A percentile compares a stretch with the other conserved stretches of the same genome.
These are phyloP conservation scores for Pogonocherus hispidulus DNA, from an alignment of 2,888 invertebrate species.

Conservation along the genomic window DNA sequence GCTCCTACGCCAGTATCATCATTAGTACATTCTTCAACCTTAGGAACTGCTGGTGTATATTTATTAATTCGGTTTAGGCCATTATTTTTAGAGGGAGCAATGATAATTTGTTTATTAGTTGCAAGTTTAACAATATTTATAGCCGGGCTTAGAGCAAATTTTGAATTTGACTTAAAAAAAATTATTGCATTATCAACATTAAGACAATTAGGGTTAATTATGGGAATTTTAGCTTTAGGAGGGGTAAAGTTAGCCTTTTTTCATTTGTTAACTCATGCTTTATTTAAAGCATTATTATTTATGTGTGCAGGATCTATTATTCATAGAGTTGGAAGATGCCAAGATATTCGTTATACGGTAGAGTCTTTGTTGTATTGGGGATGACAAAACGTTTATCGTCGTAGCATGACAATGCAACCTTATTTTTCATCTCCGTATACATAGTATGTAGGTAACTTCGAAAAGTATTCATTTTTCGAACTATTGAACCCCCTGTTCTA, in stretches of 20 bases:
- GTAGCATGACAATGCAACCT: too few relatives aligned
- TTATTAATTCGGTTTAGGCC: slow-evolving; percentile 62
- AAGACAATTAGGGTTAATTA: slow-evolving; percentile 82
- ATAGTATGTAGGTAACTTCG: too few relatives aligned
- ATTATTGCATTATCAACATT: slow-evolving; percentile 82
- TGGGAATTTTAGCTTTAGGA: slow-evolving; percentile 69
- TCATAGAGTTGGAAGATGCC: slow-evolving; percentile 75
- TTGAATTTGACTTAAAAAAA: slow-evolving; percentile 81
- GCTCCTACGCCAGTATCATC: slow-evolving; percentile 84
- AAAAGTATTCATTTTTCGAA: too few relatives aligned
- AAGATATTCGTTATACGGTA: slow-evolving; percentile 80
- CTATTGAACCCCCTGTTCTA: too few relatives aligned
- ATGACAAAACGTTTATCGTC: too few relatives aligned
- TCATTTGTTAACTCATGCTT: too few relatives aligned
- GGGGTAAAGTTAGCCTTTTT: slow-evolving; percentile 75
- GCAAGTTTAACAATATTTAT: background rate
- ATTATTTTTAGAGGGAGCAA: background rate
- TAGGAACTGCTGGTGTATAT: slow-evolving; percentile 81
- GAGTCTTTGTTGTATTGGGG: too few relatives aligned
- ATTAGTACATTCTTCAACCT: too few relatives aligned
- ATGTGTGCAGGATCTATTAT: slow-evolving; percentile 80
- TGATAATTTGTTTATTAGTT: background rate
- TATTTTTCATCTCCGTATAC: too few relatives aligned
- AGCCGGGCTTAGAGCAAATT: too few relatives aligned
- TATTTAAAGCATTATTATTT: slow-evolving; percentile 82